Evolutionary conservation across 2,888 invertebrate species (phyloP).

Genomic region (Keiferia lycopersicella): DNA sequence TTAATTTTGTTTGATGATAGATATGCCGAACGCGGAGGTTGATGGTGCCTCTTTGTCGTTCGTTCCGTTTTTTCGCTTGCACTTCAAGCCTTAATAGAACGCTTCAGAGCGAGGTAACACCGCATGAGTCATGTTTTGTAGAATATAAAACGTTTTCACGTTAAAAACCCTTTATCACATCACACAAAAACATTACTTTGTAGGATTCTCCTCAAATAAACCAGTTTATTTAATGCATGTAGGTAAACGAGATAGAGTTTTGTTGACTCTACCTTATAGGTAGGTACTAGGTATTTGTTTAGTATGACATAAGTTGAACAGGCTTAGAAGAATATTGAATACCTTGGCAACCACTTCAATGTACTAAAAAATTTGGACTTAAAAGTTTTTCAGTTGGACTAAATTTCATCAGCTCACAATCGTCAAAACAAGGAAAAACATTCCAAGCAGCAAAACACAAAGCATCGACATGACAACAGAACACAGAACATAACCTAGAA

Average conservation of each 20-base stretch:
- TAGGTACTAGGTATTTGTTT: not conserved
- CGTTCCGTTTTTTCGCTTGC: no score
- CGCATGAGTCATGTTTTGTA: no score
- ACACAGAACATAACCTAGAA: not conserved
- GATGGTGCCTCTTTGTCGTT: no score
- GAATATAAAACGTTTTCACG: no score
- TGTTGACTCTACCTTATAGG: not conserved
- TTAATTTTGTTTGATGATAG: no score
- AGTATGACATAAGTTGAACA: not conserved
- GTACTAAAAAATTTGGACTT: no score
- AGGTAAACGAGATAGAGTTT: not conserved
- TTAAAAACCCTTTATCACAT: not conserved
- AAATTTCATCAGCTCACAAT: not conserved
- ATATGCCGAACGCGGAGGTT: no score
- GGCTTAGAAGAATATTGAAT: no score
- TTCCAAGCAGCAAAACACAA: conserved; percentile 15
- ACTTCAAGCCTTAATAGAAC: no score
- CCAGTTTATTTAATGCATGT: not conserved
- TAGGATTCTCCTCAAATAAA: not conserved
- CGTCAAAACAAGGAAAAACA: not conserved
- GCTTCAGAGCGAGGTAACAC: no score
- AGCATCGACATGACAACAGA: not conserved
- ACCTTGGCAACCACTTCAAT: no score
- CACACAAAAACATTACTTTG: not conserved
- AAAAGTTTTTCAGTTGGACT: no score